Conservation (phyloP, 2,797 vertebrate genomes). For the Lepilemur septentrionalis region DNA sequence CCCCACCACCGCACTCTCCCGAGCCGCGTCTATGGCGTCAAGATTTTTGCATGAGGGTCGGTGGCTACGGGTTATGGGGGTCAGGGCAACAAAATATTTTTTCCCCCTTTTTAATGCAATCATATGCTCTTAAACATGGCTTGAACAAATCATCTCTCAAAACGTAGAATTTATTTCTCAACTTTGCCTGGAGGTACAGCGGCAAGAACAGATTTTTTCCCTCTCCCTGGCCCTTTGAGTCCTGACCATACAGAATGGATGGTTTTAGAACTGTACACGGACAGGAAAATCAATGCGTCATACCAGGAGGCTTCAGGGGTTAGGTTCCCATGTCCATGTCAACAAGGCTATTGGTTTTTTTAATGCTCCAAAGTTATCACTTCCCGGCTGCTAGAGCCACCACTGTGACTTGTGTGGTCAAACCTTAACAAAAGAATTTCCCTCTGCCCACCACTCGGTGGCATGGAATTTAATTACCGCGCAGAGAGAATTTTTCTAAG, state of each 20-base stretch:
- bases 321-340: constrained; percentile 98
- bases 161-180: constrained; percentile 91
- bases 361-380: constrained; percentile 98
- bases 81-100: constrained; percentile 79
- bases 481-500: constrained; percentile 81
- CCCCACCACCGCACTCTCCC: fast-evolving
- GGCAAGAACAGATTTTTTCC: constrained; percentile 89
- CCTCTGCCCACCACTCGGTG: constrained; percentile 86
- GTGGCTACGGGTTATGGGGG: constrained; percentile 75
- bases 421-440: constrained; percentile 93
- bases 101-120: constrained; percentile 77
- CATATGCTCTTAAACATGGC: constrained; percentile 86
- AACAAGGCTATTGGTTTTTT: constrained; percentile 99
- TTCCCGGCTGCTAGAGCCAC: constrained; percentile 91
- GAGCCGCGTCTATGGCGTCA: constrained; percentile 40
- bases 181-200: constrained; percentile 92
- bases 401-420: constrained; percentile 94
- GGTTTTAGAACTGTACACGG: constrained; percentile 92
- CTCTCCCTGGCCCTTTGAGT: constrained; percentile 90
- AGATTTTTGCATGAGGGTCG: constrained; percentile 75
- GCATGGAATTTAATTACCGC: constrained; percentile 88
- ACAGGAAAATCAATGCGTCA: constrained; percentile 99
- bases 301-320: constrained; percentile 99
- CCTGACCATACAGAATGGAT: constrained; percentile 98
- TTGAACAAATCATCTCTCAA: constrained; percentile 90